phyloP scores from a whole-genome alignment of 1,140 invertebrate genomes.

The Spodoptera frugiperda region DNA sequence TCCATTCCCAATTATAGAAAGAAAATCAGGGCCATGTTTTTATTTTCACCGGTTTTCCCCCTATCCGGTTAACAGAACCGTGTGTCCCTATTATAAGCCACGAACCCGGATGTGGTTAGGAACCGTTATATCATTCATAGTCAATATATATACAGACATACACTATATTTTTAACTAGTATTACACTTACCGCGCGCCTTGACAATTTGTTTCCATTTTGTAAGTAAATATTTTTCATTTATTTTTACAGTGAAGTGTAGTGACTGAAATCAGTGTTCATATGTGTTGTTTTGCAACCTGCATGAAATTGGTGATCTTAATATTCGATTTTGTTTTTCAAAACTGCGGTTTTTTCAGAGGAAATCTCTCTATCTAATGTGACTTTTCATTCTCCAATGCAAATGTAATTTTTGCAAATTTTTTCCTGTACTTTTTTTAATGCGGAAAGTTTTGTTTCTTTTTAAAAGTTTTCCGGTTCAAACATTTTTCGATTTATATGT shows the following conservation, averaged over 20 bases:
- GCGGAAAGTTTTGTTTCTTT: too few species aligned
- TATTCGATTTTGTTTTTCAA: too few species aligned
- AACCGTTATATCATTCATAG: constrained; percentile 62
- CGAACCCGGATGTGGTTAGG: constrained; percentile 73
- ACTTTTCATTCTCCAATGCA: too few species aligned
- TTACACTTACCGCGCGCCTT: constrained; percentile 15
- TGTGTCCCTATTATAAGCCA: constrained; percentile 62
- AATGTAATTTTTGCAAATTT: too few species aligned
- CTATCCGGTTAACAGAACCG: constrained; percentile 18
- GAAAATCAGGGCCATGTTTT: too few species aligned
- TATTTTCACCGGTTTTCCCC: constrained; percentile 32
- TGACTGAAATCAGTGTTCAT: not conserved
- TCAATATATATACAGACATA: constrained; percentile 40
- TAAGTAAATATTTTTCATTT: constrained; percentile 25
- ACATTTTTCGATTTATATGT: too few species aligned
- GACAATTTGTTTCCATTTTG: constrained; percentile 15
- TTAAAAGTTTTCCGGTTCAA: too few species aligned
- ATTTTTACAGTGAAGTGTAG: not conserved
- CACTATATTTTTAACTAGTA: constrained; percentile 32
- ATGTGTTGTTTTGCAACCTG: not conserved
- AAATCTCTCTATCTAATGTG: too few species aligned
- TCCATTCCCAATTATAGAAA: too few species aligned
- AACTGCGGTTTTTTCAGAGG: too few species aligned
- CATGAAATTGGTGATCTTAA: too few species aligned
- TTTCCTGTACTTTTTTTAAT: too few species aligned